Evolutionary conservation across 2,113 vertebrate genomes (phyloP), one percentile per base, ranked within the genome.

Genomic region (Callithrix jacchus): DNA sequence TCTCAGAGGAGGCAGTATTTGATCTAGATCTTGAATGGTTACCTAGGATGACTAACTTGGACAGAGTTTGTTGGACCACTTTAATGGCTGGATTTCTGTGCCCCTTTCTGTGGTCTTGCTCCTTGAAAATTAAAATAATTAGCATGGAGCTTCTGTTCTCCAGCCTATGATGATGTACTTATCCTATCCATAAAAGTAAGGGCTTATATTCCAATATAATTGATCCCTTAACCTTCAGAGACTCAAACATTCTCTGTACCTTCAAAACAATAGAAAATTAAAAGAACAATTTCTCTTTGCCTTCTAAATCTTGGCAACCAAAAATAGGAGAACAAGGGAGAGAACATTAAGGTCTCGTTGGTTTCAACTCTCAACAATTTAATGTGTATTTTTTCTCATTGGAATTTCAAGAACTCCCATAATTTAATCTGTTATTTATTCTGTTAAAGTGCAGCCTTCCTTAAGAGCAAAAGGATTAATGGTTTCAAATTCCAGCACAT

Each of bases 391-490:
- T 98, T 98, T 97, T 73, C 96, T 97, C 73, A 86, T 94, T 94
- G 97, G 98, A 98, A 98, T 97, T 98, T 97, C 88, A 97, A 98
- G 76, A 96, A 98, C 94, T 86, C 98, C 97, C 98, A 96, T 95
- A 97, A 71, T 98, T 98, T 98, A 98, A 98, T 98, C 92, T 85
- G 61, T 98, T 98, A 98, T 98, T 98, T 98, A 97, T 98, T 94
- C 97, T 98, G 96, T 93, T 97, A 97, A 98, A 98, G 96, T 98
- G 98, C 97, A 98, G 95, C 88, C 97, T 98, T 96, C 97, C 97
- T 98, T 98, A 98, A 98, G 98, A 98, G 98, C 98, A 98, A 98
- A 99, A 98, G 98, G 98, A 99, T 99, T 99, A 99, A 98, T 98
- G 98, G 97, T 98, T 98, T 98, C 97, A 98, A 98, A 98, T 98